Evolutionary conservation across 2,888 invertebrate genomes (phyloP).

Genomic region (Orchesellides sinensis): DNA sequence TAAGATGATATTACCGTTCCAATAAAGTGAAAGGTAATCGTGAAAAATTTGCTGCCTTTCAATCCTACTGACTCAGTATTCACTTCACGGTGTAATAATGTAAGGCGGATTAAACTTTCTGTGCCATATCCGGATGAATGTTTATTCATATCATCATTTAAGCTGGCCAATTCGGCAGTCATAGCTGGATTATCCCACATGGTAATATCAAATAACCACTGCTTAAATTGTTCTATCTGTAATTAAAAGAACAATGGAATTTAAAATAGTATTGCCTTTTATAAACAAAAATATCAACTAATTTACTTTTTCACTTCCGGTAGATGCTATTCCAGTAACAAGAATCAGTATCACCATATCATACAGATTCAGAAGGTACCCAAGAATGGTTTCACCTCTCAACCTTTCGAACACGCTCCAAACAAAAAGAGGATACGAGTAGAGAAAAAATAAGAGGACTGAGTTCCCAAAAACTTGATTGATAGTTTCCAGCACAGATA

Average conservation of each 20-base stretch:
- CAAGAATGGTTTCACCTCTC: not conserved
- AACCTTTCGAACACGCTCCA: slow-evolving; percentile 23
- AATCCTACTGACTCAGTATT: slow-evolving; percentile 45
- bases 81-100: slow-evolving; percentile 48
- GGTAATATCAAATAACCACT: slow-evolving; percentile 46
- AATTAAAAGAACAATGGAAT: not conserved
- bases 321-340: slow-evolving; percentile 9
- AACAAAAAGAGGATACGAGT: slow-evolving; percentile 10
- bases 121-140: too few species aligned
- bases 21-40: slow-evolving; percentile 40
- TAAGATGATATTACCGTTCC: slow-evolving; percentile 41
- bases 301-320: slow-evolving; percentile 12
- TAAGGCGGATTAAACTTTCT: too few species aligned
- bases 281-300: not conserved
- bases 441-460: slow-evolving; percentile 46
- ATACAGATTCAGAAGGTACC: not conserved
- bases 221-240: slow-evolving; percentile 47
- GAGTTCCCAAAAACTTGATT: slow-evolving; percentile 34
- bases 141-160: not conserved
- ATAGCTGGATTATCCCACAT: slow-evolving; percentile 10
- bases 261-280: not conserved
- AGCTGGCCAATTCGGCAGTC: too few species aligned
- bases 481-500: slow-evolving; percentile 21
- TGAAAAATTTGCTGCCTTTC: slow-evolving; percentile 51
- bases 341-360: slow-evolving; percentile 21